These are phyloP conservation scores for Ibycter americanus DNA, from an alignment of 2,797 vertebrate genomes.

Conservation along the genomic window DNA sequence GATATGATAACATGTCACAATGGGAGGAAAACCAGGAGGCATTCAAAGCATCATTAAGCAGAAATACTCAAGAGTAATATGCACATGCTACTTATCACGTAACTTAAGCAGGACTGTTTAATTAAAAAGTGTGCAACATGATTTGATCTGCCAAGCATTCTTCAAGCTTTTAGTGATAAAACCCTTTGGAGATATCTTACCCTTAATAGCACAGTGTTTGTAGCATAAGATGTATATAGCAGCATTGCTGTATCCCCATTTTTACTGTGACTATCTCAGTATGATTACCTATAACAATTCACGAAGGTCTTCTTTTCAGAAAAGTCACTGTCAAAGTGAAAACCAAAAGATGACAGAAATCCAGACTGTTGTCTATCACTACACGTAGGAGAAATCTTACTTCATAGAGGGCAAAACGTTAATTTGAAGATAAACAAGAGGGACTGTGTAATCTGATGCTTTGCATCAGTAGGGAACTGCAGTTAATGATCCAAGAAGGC, in stretches of 20 bases:
- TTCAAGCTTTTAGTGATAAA: not conserved
- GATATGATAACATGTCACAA: not conserved
- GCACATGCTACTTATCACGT: not conserved
- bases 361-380: not conserved
- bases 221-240: not conserved
- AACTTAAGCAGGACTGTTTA: not conserved
- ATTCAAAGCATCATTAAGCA: not conserved
- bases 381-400: not conserved
- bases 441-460: not conserved
- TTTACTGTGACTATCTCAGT: not conserved
- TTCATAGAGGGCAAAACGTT: not conserved
- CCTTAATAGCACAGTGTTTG: not conserved
- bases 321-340: not conserved
- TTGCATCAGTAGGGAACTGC: not conserved
- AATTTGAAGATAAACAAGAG: not conserved
- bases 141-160: not conserved
- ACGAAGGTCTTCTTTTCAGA: not conserved
- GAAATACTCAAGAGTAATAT: not conserved
- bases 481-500: not conserved
- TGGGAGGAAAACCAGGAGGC: not conserved
- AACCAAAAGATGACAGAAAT: not conserved
- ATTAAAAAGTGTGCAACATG: not conserved
- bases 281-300: not conserved
- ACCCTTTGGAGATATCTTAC: not conserved
- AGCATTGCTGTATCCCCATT: not conserved